Evolutionary conservation across 2,888 invertebrate species (phyloP).

Genomic region (Periphyllus acericola): DNA sequence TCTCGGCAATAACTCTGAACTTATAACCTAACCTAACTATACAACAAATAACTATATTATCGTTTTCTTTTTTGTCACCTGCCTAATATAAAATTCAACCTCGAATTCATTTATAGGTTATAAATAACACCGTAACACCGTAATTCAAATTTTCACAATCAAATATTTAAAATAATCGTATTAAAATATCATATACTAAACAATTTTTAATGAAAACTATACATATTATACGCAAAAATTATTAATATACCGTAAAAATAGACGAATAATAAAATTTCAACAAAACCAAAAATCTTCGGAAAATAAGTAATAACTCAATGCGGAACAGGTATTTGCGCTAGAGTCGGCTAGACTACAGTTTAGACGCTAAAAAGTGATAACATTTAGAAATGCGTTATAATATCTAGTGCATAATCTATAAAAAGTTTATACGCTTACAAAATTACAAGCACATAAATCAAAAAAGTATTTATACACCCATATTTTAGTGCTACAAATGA

Average conservation of each 20-base stretch:
- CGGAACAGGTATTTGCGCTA: background rate
- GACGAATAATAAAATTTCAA: background rate
- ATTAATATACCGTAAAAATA: background rate
- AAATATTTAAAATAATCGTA: background rate
- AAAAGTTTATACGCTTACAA: background rate
- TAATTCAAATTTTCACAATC: background rate
- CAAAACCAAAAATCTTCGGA: background rate
- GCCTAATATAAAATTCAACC: slow-evolving; percentile 21
- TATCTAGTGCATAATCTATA: background rate
- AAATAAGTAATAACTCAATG: background rate
- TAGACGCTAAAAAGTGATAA: background rate
- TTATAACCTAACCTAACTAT: background rate
- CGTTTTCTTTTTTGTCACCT: slow-evolving; percentile 29
- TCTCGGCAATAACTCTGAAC: background rate
- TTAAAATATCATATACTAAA: background rate
- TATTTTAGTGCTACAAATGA: too few relatives aligned
- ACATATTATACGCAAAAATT: background rate
- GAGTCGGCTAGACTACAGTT: background rate
- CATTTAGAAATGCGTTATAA: background rate
- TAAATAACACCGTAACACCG: too few relatives aligned
- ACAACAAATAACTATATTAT: background rate
- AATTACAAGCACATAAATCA: too few relatives aligned
- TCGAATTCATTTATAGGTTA: background rate
- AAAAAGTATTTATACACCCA: too few relatives aligned
- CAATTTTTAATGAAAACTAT: background rate